Evolutionary conservation across 64 coral and sea anemone species (phyloP), one percentile per base, ranked within the genome.

Genomic region (Catalaphyllia jardinei): DNA sequence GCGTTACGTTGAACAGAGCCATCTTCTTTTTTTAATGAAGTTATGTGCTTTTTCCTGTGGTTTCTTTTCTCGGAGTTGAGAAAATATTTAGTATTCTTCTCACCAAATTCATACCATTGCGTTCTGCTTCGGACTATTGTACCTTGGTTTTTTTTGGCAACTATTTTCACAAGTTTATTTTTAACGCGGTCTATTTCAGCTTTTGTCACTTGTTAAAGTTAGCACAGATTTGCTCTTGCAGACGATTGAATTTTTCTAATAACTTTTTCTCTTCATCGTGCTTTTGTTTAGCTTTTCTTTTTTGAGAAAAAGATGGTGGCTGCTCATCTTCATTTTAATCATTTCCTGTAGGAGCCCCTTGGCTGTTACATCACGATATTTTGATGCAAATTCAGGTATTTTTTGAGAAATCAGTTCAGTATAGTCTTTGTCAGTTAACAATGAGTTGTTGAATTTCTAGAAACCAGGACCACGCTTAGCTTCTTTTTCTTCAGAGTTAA

Each of bases 101-200:
- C n/a, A n/a, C n/a, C n/a, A n/a, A n/a, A n/a, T 69, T 91, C 89
- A 69, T 83, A 91, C 77, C 88, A 90, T 72, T 61, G 88, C 38
- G 38, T 4, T 39, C 38, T 39, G 38, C 77, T 90, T 27, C 88
- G 88, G 69, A 80, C 67, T 16, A 83, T 91, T 9, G 77, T 50
- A 12, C 89, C 33, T 52, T 60, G 64, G 39, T 46, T 50, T 83
- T 83, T 91, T 60, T 25, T 61, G 38, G 46, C 80, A 13, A 22
- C 52, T 29, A 91, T 83, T 29, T 91, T 75, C 18, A 38, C 63
- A n/a, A n/a, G n/a, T n/a, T n/a, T n/a, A n/a, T n/a, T n/a, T n/a
- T n/a, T n/a, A n/a, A n/a, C n/a, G n/a, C n/a, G n/a, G n/a, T n/a
- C n/a, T n/a, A n/a, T n/a, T n/a, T n/a, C n/a, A n/a, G n/a, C n/a